phyloP scores from a whole-genome alignment of 2,113 vertebrate species.

The Psammodynastes pulverulentus region DNA sequence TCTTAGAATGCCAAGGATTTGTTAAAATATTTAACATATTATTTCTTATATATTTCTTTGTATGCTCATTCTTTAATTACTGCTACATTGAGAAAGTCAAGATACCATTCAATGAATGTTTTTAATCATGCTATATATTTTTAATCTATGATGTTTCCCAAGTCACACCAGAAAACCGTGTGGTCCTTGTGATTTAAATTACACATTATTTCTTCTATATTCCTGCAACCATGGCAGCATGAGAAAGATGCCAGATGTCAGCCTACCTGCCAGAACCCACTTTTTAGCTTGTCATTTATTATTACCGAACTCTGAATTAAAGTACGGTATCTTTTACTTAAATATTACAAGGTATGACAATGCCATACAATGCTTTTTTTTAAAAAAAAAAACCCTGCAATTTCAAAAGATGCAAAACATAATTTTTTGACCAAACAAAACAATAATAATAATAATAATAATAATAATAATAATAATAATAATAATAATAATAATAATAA shows the following conservation, averaged over 20 bases:
- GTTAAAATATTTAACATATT: neutral
- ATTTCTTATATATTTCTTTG: neutral
- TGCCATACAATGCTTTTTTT: neutral
- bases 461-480: no score
- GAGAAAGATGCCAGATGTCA: neutral
- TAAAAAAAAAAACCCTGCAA: neutral
- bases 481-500: no score
- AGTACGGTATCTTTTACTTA: neutral
- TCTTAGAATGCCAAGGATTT: neutral
- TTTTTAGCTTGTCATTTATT: neutral
- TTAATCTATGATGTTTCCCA: neutral
- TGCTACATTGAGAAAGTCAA: neutral
- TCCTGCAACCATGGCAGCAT: neutral
- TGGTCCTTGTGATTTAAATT: neutral
- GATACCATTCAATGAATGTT: neutral
- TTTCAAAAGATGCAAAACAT: neutral
- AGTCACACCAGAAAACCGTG: neutral
- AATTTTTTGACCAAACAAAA: neutral
- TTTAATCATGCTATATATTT: neutral
- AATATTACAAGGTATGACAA: neutral
- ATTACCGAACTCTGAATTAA: neutral
- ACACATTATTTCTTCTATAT: neutral
- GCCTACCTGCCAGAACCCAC: neutral
- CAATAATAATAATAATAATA: no score
- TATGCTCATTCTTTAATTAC: neutral